Percentiles rank a stretch among this genome's conserved stretches.
Conservation (phyloP, 35 echinoderm and acorn worm species). For the Hemicentrotus pulcherrimus region DNA sequence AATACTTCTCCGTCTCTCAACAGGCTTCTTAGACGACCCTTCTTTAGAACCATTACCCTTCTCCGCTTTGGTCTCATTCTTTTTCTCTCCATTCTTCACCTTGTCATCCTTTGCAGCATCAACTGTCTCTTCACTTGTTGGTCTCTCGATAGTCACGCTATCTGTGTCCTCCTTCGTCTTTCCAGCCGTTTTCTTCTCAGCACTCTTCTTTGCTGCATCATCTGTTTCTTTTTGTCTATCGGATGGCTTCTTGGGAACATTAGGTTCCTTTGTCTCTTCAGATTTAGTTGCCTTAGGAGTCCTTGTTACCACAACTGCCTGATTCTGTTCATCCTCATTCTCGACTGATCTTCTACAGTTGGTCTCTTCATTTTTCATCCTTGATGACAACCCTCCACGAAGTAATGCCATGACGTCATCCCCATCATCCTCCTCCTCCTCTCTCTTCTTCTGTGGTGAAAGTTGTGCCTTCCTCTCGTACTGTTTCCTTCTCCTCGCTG, state of each 20-base stretch:
- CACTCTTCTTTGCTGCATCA: not conserved
- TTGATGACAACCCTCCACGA: conserved; percentile 14
- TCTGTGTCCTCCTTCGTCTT: not conserved
- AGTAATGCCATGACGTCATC: conserved; percentile 60
- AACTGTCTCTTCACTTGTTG: not conserved
- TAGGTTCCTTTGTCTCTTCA: not conserved
- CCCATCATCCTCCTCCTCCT: conserved; percentile 16
- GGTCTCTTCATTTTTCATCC: not conserved
- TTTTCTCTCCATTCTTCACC: not conserved
- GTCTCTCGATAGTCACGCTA: not conserved
- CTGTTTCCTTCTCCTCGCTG: conserved; percentile 51
- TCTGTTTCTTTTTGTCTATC: conserved; percentile 7
- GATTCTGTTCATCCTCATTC: not conserved
- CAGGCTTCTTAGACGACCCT: not conserved
- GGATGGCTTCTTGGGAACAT: not conserved
- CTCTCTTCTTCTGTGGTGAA: conserved; percentile 11
- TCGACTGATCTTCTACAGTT: not conserved
- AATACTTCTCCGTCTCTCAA: conserved; percentile 27
- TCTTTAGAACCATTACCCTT: not conserved
- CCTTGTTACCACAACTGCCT: not conserved
- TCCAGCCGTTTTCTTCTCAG: not conserved
- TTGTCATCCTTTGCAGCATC: not conserved
- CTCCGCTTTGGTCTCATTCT: conserved; percentile 17
- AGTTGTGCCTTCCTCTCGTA: not conserved
- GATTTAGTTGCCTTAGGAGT: not conserved